Conservation (phyloP, 1,140 invertebrate species). For the Zaprionus lachaisei region DNA sequence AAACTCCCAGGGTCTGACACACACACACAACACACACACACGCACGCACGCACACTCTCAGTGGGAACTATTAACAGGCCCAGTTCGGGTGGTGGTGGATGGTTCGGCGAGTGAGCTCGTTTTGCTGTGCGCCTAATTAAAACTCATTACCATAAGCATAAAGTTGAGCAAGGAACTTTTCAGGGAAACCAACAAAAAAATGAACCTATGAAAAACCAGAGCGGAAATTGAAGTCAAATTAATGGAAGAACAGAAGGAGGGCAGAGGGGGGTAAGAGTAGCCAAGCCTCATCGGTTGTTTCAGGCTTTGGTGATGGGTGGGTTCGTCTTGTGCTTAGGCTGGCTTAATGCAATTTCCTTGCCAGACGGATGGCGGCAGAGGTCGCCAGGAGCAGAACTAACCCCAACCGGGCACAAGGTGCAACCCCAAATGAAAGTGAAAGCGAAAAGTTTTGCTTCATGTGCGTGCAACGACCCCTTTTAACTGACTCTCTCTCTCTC, state of each 20-base stretch:
- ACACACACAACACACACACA: background rate
- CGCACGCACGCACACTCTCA: conserved; percentile 1
- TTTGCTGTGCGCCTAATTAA: conserved; percentile 80
- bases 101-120: conserved; percentile 29
- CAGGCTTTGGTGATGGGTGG: conserved; percentile 2
- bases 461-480: conserved; percentile 77
- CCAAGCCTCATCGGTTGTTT: conserved; percentile 28
- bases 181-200: conserved; percentile 32
- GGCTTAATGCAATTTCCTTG: conserved; percentile 74
- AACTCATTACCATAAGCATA: conserved; percentile 82
- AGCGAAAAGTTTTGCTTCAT: conserved; percentile 43
- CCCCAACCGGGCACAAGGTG: conserved; percentile 17
- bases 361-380: conserved; percentile 44
- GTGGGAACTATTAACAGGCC: conserved; percentile 37
- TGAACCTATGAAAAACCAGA: conserved; percentile 18
- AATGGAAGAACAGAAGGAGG: background rate
- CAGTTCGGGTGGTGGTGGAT: conserved; percentile 50
- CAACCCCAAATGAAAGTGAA: conserved; percentile 66
- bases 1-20: background rate
- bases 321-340: conserved; percentile 44
- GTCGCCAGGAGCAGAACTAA: background rate
- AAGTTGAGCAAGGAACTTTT: conserved; percentile 73
- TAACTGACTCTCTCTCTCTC: background rate
- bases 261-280: background rate
- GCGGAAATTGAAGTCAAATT: conserved; percentile 59